These are phyloP conservation scores for Sepiola atlantica DNA, from an alignment of 2,888 invertebrate genomes.

Conservation along the genomic window DNA sequence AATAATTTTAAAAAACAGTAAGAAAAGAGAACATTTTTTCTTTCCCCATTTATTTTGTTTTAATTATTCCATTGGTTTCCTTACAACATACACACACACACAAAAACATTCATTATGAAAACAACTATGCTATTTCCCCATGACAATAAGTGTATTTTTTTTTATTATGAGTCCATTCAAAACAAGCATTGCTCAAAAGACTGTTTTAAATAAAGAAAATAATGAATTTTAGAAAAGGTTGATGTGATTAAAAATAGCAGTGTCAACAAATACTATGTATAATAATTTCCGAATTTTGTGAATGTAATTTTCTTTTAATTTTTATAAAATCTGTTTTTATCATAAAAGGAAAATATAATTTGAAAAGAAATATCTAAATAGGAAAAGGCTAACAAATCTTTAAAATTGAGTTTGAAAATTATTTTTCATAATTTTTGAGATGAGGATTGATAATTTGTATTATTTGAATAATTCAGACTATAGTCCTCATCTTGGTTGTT, in stretches of 20 bases:
- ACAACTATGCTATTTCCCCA: neutral
- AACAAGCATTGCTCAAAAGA: no score
- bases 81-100: neutral
- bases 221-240: neutral
- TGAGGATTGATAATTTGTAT: no score
- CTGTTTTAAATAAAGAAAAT: neutral
- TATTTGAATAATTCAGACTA: no score
- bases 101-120: neutral
- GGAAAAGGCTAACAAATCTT: neutral
- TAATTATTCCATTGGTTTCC: neutral
- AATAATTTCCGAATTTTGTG: neutral
- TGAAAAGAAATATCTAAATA: neutral
- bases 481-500: no score
- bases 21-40: no score
- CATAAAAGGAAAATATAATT: neutral
- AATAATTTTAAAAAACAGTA: no score
- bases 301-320: neutral
- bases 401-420: neutral
- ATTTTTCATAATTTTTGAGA: neutral
- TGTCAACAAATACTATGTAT: neutral
- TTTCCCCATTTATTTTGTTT: neutral
- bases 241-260: neutral
- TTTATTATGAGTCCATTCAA: neutral
- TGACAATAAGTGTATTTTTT: neutral
- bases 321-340: neutral